Evolutionary conservation across 2,888 invertebrate genomes (phyloP).

Genomic region (Latrodectus elegans): DNA sequence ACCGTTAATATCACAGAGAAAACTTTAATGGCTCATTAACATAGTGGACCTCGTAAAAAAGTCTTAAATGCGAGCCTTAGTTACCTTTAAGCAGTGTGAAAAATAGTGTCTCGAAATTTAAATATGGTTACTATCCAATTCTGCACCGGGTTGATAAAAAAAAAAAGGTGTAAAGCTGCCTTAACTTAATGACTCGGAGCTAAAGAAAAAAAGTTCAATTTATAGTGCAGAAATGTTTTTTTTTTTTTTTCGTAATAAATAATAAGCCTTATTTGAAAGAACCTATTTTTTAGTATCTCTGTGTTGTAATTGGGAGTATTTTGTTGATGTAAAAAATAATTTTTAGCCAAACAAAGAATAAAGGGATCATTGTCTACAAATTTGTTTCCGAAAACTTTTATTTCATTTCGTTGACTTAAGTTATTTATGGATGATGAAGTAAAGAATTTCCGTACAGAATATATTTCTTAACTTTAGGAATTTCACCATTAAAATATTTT

Average conservation of each 20-base stretch:
- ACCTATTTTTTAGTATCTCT: constrained; percentile 36
- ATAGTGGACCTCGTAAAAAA: constrained; percentile 53
- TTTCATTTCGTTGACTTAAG: neutral
- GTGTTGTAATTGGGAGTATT: constrained; percentile 41
- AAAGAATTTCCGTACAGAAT: too few species aligned
- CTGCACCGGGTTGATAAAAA: constrained; percentile 38
- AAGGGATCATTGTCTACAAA: neutral
- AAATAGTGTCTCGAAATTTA: constrained; percentile 68
- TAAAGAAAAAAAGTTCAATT: constrained; percentile 55
- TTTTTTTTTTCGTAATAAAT: constrained; percentile 58
- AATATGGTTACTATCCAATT: constrained; percentile 63
- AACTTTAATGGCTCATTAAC: constrained; percentile 68
- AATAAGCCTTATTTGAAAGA: constrained; percentile 65
- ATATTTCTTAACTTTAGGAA: too few species aligned
- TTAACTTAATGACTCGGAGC: constrained; percentile 55
- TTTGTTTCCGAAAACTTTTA: neutral
- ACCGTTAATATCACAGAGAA: constrained; percentile 58
- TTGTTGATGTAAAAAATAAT: constrained; percentile 11
- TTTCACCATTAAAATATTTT: too few species aligned
- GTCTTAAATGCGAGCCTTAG: constrained; percentile 55
- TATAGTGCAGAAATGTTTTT: constrained; percentile 59
- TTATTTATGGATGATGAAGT: too few species aligned
- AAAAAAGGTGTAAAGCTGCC: constrained; percentile 62
- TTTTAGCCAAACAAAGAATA: neutral
- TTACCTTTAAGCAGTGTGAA: constrained; percentile 64